Evolutionary conservation across 2,888 invertebrate species (phyloP), one percentile per base, ranked within the genome.

Genomic region (Plagodis dolabraria): DNA sequence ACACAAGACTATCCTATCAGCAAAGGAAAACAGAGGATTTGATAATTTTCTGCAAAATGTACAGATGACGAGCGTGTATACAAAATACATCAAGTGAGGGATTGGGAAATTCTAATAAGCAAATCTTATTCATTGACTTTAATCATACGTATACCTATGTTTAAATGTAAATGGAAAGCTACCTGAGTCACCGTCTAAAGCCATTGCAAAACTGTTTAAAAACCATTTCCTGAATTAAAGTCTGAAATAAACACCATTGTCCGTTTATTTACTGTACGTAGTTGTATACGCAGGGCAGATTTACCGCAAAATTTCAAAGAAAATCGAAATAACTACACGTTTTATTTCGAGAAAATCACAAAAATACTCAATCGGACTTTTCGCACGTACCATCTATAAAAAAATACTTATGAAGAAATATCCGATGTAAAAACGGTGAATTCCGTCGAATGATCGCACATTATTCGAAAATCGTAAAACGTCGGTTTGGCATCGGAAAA

Each of bases 401-500:
- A 34, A 58, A 54, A 54, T 54, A 50, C 54, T 42, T n/a, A 45
- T 40, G 44, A 49, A 46, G 49, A 57, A 22, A 57, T 56, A 44
- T 52, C 51, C 47, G 47, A 47, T 33, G 11, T 42, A 9, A 50
- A 46, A 58, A 51, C 54, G 44, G 54, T 42, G 52, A 47, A 51
- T 57, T 53, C 38, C 33, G 10, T 33, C 38, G 53, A 53, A 53
- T 46, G 57, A 57, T 51, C 40, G 49, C 50, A 55, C 55, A 52
- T 55, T 46, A 60, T 60, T 60, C 55, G 48, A 60, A 56, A 56
- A 60, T 53, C 55, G 60, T 60, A 60, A 60, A 55, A 38, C 48
- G 46, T 47, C 36, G 53, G 56, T 60, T 57, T 60, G 56, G 58
- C 57, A 61, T 67, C 57, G 62, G 51, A 63, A 68, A 64, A 68